A percentile compares a stretch with the other conserved stretches of the same genome.
Evolutionary conservation across 23 tunicate species (phyloP).

Genomic region (Pegea sp.): DNA sequence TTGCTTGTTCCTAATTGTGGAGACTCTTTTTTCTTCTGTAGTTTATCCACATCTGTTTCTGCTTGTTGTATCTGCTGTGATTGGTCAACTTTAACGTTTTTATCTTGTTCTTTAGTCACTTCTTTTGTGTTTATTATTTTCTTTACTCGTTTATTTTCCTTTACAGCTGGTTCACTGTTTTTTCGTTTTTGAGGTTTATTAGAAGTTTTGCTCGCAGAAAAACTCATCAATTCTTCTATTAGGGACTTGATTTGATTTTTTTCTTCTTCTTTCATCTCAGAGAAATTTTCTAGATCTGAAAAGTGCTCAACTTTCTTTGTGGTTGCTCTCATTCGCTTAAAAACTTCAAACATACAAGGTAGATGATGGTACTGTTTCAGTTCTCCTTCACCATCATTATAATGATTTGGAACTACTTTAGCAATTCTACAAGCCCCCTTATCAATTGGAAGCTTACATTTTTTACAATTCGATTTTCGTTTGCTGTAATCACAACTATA

Average conservation of each 20-base stretch:
- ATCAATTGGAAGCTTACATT: slow-evolving; percentile 84
- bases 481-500: slow-evolving; percentile 71
- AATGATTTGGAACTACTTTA: slow-evolving; percentile 66
- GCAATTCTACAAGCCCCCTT: slow-evolving; percentile 72
- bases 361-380: slow-evolving; percentile 89
- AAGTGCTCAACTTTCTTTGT: slow-evolving; percentile 76
- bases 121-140: slow-evolving; percentile 5
- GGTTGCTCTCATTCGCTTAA: slow-evolving; percentile 61
- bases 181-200: slow-evolving; percentile 2
- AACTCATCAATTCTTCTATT: slow-evolving; percentile 3
- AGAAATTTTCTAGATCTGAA: slow-evolving; percentile 61
- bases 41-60: not conserved
- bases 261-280: slow-evolving; percentile 80
- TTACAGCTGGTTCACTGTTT: not conserved
- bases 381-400: slow-evolving; percentile 60
- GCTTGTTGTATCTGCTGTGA: not conserved
- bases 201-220: not conserved
- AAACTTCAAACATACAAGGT: slow-evolving; percentile 58
- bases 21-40: slow-evolving; percentile 1
- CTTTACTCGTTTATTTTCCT: not conserved
- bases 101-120: slow-evolving; percentile 12
- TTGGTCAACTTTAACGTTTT: slow-evolving; percentile 16
- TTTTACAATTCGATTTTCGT: slow-evolving; percentile 76
- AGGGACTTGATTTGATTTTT: slow-evolving; percentile 34
- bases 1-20: slow-evolving; percentile 3